Percentiles rank a stretch among this genome's conserved stretches.
phyloP scores from a whole-genome alignment of 2,888 invertebrate species.

The Tipula vernalis region DNA sequence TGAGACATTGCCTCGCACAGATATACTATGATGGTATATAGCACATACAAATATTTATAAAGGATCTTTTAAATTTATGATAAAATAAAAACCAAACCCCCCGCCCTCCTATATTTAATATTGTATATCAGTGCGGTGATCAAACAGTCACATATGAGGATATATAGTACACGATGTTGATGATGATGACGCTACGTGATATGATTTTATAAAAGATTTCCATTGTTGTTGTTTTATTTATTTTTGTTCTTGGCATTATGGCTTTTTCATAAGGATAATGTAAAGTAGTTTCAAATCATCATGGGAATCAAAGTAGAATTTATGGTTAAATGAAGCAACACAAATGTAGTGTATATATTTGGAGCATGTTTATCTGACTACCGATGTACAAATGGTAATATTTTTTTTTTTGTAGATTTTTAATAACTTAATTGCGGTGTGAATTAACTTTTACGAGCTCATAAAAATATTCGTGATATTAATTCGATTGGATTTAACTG shows the following conservation, averaged over 20 bases:
- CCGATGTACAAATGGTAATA: background rate
- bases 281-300: background rate
- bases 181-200: background rate
- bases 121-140: background rate
- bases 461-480: background rate
- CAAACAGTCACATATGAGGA: background rate
- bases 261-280: background rate
- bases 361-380: background rate
- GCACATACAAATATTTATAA: background rate
- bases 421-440: background rate
- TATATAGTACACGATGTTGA: background rate
- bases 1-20: background rate
- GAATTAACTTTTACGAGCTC: background rate
- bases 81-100: background rate
- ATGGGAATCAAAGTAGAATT: background rate
- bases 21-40: background rate
- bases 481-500: background rate
- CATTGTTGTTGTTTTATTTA: background rate
- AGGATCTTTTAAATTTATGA: background rate
- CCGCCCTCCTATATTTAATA: background rate
- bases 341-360: background rate
- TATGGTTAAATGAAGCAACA: background rate
- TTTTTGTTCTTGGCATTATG: background rate
- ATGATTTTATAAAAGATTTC: background rate
- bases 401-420: background rate